Conservation (phyloP, 2,888 invertebrate genomes). For the Oxyteleia sp. region DNA sequence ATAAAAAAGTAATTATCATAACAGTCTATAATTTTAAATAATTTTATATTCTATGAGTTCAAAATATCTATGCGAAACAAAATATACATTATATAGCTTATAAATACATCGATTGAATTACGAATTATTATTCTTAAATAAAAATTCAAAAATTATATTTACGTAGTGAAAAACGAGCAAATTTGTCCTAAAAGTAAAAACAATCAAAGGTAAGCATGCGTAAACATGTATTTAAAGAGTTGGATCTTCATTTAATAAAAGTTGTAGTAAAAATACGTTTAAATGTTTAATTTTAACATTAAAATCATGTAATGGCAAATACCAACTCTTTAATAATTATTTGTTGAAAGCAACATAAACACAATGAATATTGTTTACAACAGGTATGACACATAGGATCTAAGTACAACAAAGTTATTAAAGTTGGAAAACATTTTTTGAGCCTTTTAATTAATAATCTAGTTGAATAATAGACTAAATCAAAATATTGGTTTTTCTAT, state of each 20-base stretch:
- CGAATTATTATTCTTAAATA: background rate
- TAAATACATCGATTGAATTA: no score
- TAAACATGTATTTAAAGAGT: constrained; percentile 34
- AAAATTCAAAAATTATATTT: constrained; percentile 8
- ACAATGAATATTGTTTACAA: constrained; percentile 34
- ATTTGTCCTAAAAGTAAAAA: constrained; percentile 1
- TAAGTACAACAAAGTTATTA: constrained; percentile 37
- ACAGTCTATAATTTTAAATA: no score
- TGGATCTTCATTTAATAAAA: background rate
- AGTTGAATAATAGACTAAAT: constrained; percentile 35
- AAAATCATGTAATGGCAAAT: background rate
- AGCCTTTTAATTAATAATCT: background rate
- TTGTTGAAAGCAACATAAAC: constrained; percentile 30
- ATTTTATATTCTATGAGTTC: no score
- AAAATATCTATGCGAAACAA: no score
- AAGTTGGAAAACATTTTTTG: constrained; percentile 13
- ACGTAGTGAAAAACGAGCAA: constrained; percentile 31
- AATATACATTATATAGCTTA: no score
- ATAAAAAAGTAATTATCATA: no score
- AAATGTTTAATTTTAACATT: background rate
- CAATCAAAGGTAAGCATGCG: constrained; percentile 29
- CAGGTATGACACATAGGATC: constrained; percentile 16
- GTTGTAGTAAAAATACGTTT: background rate
- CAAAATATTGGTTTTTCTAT: constrained; percentile 19
- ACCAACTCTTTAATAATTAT: constrained; percentile 43